These are phyloP conservation scores for Oryzias celebensis DNA, from an alignment of 2,113 vertebrate species.

Conservation along the genomic window DNA sequence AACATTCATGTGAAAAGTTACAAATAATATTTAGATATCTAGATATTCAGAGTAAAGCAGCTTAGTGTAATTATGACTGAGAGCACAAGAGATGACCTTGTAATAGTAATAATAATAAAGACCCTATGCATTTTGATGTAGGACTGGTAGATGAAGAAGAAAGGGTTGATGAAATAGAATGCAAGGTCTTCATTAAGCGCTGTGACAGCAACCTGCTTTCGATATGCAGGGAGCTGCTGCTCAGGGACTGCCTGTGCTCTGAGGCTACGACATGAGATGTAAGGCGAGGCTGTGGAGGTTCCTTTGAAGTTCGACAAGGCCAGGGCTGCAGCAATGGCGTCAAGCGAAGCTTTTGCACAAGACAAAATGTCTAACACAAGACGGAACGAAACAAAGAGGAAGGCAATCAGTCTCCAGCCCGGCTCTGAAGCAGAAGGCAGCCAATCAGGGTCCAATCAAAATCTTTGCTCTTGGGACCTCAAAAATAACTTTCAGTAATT, in stretches of 20 bases:
- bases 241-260: slow-evolving; percentile 47
- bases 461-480: slow-evolving; percentile 30
- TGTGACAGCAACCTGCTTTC: slow-evolving; percentile 54
- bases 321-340: slow-evolving; percentile 32
- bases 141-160: slow-evolving; percentile 36
- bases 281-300: slow-evolving; percentile 22
- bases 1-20: not conserved
- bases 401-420: slow-evolving; percentile 48
- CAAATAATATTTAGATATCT: not conserved
- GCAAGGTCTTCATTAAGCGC: slow-evolving; percentile 71
- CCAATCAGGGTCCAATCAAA: slow-evolving; percentile 66
- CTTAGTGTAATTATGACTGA: slow-evolving; percentile 38
- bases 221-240: slow-evolving; percentile 37
- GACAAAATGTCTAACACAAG: slow-evolving; percentile 29
- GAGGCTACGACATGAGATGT: slow-evolving; percentile 24
- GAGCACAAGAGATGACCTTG: slow-evolving; percentile 38
- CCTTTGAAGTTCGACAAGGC: slow-evolving; percentile 55
- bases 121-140: slow-evolving; percentile 34
- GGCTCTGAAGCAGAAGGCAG: slow-evolving; percentile 48
- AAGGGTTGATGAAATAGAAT: slow-evolving; percentile 72
- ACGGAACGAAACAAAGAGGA: slow-evolving; percentile 21
- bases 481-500: slow-evolving; percentile 57
- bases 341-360: slow-evolving; percentile 48
- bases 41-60: slow-evolving; percentile 28
- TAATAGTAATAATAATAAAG: slow-evolving; percentile 45